These are phyloP conservation scores for Hipposideros armiger DNA, from an alignment of 2,113 vertebrate genomes.

Conservation along the genomic window DNA sequence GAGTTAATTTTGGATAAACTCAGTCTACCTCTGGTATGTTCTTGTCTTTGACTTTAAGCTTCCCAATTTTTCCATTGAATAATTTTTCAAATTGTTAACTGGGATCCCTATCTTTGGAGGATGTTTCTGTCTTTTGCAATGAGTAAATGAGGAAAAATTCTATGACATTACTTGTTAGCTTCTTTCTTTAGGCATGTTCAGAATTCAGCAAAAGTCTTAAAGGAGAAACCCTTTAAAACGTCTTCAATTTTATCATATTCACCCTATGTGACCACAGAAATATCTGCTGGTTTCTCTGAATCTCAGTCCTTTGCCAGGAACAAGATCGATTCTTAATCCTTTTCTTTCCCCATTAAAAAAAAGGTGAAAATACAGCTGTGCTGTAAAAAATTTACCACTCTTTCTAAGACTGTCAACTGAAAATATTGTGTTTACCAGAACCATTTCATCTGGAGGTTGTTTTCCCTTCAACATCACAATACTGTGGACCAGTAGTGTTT, in stretches of 20 bases:
- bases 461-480: neutral
- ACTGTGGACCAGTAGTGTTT: neutral
- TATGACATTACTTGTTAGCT: neutral
- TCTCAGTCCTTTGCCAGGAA: neutral
- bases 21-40: neutral
- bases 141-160: neutral
- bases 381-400: neutral
- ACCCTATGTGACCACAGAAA: neutral
- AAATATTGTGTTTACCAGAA: neutral
- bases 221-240: neutral
- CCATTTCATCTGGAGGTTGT: neutral
- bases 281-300: neutral
- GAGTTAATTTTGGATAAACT: neutral
- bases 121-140: neutral
- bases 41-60: neutral
- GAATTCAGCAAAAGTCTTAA: neutral
- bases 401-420: neutral
- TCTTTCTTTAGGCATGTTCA: neutral
- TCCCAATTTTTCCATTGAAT: neutral
- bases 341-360: neutral
- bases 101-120: neutral
- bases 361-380: neutral
- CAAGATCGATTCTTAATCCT: neutral
- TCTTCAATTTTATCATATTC: neutral
- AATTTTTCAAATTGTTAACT: neutral